phyloP scores from a whole-genome alignment of 2,113 vertebrate species.

The Chrysemys picta region DNA sequence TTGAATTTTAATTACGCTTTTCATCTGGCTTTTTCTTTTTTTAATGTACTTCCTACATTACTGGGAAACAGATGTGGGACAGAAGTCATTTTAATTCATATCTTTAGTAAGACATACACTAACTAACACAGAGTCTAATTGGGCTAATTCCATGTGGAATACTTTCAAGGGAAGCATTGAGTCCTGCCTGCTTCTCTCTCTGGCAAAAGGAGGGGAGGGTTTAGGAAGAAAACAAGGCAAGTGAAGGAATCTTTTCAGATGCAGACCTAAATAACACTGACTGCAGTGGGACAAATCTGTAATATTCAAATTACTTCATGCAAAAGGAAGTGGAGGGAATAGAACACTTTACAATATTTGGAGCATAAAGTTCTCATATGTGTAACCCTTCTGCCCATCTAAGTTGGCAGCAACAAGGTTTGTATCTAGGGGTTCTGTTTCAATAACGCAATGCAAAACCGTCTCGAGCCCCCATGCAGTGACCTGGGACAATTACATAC shows the following conservation, averaged over 20 bases:
- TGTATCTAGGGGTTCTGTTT: too few species aligned
- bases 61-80: conserved; percentile 31
- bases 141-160: conserved; percentile 37
- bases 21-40: neutral
- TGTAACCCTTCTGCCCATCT: too few species aligned
- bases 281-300: neutral
- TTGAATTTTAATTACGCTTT: neutral
- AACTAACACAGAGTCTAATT: conserved; percentile 26
- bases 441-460: too few species aligned
- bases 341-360: neutral
- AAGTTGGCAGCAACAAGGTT: too few species aligned
- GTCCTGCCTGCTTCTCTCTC: neutral
- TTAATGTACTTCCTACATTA: neutral
- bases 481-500: too few species aligned
- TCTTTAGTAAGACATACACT: neutral
- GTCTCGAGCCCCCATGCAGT: too few species aligned
- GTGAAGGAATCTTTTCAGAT: conserved; percentile 5
- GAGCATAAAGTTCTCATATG: neutral
- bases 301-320: neutral
- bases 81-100: conserved; percentile 51
- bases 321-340: neutral
- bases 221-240: neutral
- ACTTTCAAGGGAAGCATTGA: neutral
- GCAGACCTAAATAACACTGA: neutral
- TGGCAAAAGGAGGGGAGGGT: neutral